A percentile compares a stretch with the other conserved stretches of the same genome.
Conservation (phyloP, 1,140 invertebrate genomes). For the Aphaenogaster floridana region DNA sequence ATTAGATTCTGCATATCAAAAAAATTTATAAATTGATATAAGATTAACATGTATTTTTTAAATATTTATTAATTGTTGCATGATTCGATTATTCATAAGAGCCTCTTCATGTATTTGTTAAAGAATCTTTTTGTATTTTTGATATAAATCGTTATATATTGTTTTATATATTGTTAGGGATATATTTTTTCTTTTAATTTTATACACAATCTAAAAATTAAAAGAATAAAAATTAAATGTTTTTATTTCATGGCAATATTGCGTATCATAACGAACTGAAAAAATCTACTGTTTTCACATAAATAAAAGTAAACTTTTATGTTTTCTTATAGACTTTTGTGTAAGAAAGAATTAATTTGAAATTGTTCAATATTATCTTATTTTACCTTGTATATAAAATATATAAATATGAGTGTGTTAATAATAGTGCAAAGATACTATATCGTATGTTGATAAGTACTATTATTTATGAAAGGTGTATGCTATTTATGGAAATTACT, state of each 20-base stretch:
- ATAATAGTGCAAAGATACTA: conserved; percentile 47
- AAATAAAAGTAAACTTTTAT: not conserved
- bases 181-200: not conserved
- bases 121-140: not conserved
- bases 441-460: conserved; percentile 20
- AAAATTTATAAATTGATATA: not conserved
- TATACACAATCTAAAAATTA: not conserved
- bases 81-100: not conserved
- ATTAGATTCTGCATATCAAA: not conserved
- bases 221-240: not conserved
- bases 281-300: not conserved
- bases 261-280: not conserved
- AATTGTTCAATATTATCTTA: conserved; percentile 13
- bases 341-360: not conserved
- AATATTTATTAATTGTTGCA: conserved; percentile 2
- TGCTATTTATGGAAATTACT: not conserved
- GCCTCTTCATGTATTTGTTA: not conserved
- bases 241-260: not conserved
- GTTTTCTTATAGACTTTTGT: not conserved
- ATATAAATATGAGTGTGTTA: conserved; percentile 31
- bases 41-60: not conserved
- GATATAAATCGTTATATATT: not conserved
- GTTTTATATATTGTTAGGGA: not conserved
- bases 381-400: not conserved
- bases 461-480: conserved; percentile 11